Percentiles rank a stretch among this genome's conserved stretches.
These are phyloP conservation scores for Caloenas nicobarica DNA, from an alignment of 2,113 vertebrate genomes.

Conservation along the genomic window DNA sequence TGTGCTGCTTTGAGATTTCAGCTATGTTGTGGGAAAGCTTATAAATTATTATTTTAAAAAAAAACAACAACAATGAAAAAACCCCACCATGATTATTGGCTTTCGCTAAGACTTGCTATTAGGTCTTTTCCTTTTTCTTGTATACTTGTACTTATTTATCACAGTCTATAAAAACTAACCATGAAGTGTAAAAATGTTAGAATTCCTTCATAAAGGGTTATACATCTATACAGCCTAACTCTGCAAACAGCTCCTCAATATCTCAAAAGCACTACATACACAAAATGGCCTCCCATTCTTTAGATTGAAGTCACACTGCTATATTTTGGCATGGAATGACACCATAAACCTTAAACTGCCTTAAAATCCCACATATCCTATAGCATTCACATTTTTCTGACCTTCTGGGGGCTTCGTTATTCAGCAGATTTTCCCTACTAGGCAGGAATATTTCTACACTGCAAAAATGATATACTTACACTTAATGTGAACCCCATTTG, in stretches of 20 bases:
- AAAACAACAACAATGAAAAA: too few species aligned
- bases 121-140: neutral
- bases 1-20: conserved; percentile 3
- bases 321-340: neutral
- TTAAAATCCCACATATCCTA: neutral
- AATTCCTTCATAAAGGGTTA: conserved; percentile 9
- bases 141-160: conserved; percentile 22
- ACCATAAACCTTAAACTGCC: neutral
- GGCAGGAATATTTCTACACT: neutral
- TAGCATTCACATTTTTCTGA: neutral
- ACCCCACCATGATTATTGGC: neutral
- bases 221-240: neutral
- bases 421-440: neutral
- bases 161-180: neutral
- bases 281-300: neutral
- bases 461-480: neutral
- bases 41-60: neutral
- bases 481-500: neutral
- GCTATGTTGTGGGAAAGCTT: neutral
- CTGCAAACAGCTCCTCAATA: neutral
- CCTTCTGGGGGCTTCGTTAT: neutral
- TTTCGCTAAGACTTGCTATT: neutral
- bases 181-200: neutral
- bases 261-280: neutral
- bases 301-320: neutral